These are phyloP conservation scores for Drosophila auraria DNA, from an alignment of 1,140 invertebrate species.

Conservation along the genomic window DNA sequence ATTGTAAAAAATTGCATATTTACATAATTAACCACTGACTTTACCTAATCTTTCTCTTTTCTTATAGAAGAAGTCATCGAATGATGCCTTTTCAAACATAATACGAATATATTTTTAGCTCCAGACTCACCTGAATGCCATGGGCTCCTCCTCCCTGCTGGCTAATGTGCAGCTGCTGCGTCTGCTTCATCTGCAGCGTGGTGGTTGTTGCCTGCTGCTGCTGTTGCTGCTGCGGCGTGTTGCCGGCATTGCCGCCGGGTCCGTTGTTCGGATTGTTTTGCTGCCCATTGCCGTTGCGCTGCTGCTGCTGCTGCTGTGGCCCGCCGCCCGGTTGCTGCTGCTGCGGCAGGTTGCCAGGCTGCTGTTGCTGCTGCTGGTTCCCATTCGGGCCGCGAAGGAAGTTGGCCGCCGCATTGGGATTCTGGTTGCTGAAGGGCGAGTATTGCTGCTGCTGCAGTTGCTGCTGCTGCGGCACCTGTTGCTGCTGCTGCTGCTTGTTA, in stretches of 20 bases:
- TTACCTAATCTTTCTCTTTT: neutral
- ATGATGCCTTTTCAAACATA: neutral
- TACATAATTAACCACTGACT: neutral
- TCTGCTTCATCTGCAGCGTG: conserved; percentile 92
- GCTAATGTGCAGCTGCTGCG: conserved; percentile 93
- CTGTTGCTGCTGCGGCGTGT: conserved; percentile 65
- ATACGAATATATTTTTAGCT: neutral
- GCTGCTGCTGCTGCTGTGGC: conserved; percentile 40
- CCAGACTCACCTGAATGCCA: conserved; percentile 89
- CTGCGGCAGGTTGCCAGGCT: conserved; percentile 86
- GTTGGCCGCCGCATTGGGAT: conserved; percentile 68
- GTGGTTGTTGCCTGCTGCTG: conserved; percentile 85
- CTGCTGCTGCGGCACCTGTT: conserved; percentile 86
- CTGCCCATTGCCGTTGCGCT: conserved; percentile 59
- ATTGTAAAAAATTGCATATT: too few relatives aligned
- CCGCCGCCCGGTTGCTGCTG: conserved; percentile 56
- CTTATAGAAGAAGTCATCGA: too few relatives aligned
- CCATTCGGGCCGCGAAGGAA: conserved; percentile 87
- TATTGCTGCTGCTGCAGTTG: conserved; percentile 88
- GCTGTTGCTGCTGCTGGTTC: conserved; percentile 76
- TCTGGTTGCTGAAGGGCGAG: conserved; percentile 88
- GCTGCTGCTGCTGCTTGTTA: conserved; percentile 85
- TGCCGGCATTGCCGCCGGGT: conserved; percentile 59
- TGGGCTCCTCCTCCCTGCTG: conserved; percentile 90
- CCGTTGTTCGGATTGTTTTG: conserved; percentile 74